A percentile compares a stretch with the other conserved stretches of the same genome.
phyloP scores from a whole-genome alignment of 2,888 invertebrate species.

The Tinea semifulvella region DNA sequence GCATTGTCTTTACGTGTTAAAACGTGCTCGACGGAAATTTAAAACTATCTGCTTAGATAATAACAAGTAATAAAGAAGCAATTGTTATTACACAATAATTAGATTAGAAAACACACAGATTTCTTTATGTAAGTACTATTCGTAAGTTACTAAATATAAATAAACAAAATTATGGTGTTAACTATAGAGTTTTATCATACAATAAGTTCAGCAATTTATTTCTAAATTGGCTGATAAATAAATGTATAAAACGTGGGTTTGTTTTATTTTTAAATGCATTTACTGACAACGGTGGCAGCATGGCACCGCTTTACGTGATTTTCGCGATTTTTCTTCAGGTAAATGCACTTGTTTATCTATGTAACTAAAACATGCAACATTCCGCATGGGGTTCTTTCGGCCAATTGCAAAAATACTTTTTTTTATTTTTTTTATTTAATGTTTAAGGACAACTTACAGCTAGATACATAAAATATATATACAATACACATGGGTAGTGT shows the following conservation, averaged over 20 bases:
- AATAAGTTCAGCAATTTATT: conserved; percentile 22
- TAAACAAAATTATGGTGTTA: neutral
- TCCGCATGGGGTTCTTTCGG: no score
- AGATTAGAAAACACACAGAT: neutral
- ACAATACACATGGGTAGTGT: no score
- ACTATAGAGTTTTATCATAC: neutral
- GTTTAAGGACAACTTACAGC: no score
- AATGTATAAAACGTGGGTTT: conserved; percentile 30
- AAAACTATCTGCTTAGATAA: conserved; percentile 5
- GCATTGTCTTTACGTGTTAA: no score
- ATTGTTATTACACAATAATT: neutral
- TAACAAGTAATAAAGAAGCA: neutral
- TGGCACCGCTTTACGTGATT: conserved; percentile 2
- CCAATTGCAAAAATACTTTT: no score
- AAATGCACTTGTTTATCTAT: no score
- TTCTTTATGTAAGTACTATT: no score
- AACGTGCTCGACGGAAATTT: neutral
- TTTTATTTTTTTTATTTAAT: no score
- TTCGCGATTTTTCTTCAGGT: conserved; percentile 12
- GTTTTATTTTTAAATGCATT: neutral
- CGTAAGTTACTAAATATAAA: neutral
- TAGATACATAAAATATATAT: no score
- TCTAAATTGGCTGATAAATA: conserved; percentile 35
- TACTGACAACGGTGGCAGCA: neutral
- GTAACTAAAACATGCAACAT: no score